Evolutionary conservation across 2,888 invertebrate genomes (phyloP).

Genomic region (Pedicia rivosa): DNA sequence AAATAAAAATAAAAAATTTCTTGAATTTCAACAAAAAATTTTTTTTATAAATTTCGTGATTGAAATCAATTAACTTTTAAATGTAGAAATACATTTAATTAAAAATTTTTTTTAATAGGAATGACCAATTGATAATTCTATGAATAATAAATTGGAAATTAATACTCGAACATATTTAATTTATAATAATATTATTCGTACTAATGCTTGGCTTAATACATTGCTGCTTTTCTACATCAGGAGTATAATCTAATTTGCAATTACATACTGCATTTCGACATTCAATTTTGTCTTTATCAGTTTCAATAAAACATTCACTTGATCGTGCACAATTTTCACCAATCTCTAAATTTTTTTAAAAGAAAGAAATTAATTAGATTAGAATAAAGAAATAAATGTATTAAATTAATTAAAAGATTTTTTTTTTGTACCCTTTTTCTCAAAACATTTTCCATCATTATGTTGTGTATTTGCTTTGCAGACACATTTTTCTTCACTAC

Average conservation of each 20-base stretch:
- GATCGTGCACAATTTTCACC: slow-evolving; percentile 22
- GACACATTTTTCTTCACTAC: slow-evolving; percentile 22
- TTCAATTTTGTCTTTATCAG: slow-evolving; percentile 24
- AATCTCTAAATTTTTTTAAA: slow-evolving; percentile 15
- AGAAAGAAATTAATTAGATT: neutral
- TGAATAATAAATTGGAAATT: too few species aligned
- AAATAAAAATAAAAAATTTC: too few species aligned
- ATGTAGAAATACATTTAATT: too few species aligned
- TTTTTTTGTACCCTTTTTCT: neutral
- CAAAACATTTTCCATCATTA: slow-evolving; percentile 2
- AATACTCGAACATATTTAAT: too few species aligned
- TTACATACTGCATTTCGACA: slow-evolving; percentile 29
- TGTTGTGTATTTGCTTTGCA: slow-evolving; percentile 22
- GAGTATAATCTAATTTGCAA: slow-evolving; percentile 21
- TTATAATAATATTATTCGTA: too few species aligned
- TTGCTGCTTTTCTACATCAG: slow-evolving; percentile 4
- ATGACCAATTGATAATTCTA: too few species aligned
- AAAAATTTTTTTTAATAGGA: too few species aligned
- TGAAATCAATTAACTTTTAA: too few species aligned
- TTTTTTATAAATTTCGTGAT: too few species aligned
- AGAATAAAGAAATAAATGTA: too few species aligned
- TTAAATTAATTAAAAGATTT: too few species aligned
- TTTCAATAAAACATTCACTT: slow-evolving; percentile 23
- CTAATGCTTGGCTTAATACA: neutral
- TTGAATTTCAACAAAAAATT: too few species aligned